Percentiles rank a stretch among this genome's conserved stretches.
Evolutionary conservation across 2,888 invertebrate species (phyloP).

Genomic region (Tinea pellionella): DNA sequence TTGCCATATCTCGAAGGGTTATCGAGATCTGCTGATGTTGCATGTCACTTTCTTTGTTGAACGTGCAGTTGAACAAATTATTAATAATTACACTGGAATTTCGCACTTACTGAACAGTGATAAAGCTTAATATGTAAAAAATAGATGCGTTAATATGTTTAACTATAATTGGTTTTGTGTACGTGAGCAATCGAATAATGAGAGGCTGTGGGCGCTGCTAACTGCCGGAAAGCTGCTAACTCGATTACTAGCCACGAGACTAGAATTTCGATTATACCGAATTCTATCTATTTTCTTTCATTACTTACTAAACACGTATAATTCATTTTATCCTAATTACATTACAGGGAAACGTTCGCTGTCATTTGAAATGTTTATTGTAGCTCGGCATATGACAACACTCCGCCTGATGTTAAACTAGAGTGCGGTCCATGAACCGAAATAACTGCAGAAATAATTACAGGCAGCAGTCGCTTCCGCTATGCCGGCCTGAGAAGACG

Average conservation of each 20-base stretch:
- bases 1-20: slow-evolving; percentile 8
- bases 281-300: slow-evolving; percentile 29
- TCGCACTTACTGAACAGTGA: not conserved
- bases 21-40: not conserved
- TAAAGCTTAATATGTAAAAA: not conserved
- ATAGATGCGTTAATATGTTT: not conserved
- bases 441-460: too few species aligned
- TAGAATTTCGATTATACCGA: slow-evolving; percentile 50
- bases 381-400: too few species aligned
- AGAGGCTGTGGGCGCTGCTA: slow-evolving; percentile 39
- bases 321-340: not conserved
- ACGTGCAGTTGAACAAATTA: not conserved
- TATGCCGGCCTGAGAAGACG: too few species aligned
- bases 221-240: slow-evolving; percentile 43
- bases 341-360: not conserved
- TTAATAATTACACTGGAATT: not conserved
- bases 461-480: too few species aligned
- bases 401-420: too few species aligned
- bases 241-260: slow-evolving; percentile 57
- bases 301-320: slow-evolving; percentile 1
- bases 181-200: slow-evolving; percentile 19
- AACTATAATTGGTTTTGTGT: slow-evolving; percentile 9
- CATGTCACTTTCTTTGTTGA: not conserved
- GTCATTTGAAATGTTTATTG: too few species aligned
- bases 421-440: too few species aligned